Evolutionary conservation across 2,888 invertebrate genomes (phyloP).

Genomic region (Phoronis australis): DNA sequence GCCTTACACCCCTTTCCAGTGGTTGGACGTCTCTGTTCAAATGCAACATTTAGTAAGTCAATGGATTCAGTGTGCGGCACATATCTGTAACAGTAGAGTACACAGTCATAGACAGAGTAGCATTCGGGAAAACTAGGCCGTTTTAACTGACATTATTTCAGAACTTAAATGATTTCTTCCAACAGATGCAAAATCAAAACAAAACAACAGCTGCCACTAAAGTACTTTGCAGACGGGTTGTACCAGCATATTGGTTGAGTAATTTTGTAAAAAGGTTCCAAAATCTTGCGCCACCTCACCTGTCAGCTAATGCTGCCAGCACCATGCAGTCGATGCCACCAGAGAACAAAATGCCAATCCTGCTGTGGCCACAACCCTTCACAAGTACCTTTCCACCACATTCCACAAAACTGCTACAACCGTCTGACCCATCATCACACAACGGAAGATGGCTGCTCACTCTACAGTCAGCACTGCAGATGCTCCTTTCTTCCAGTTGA

Average conservation of each 20-base stretch:
- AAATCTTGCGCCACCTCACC: slow-evolving; percentile 52
- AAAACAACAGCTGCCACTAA: no score
- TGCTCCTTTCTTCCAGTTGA: no score
- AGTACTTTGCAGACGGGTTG: no score
- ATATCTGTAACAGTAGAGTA: slow-evolving; percentile 29
- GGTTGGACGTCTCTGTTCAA: slow-evolving; percentile 54
- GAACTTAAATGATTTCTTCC: no score
- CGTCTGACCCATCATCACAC: no score
- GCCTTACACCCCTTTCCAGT: slow-evolving; percentile 8
- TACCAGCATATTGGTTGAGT: neutral
- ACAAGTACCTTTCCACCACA: neutral
- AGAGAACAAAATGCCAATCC: slow-evolving; percentile 82
- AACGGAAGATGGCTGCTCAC: no score
- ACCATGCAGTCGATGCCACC: slow-evolving; percentile 96
- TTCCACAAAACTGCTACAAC: slow-evolving; percentile 1
- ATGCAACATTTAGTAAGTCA: slow-evolving; percentile 93
- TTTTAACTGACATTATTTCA: no score
- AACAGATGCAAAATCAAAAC: no score
- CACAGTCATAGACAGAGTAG: no score
- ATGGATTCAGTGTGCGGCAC: slow-evolving; percentile 62
- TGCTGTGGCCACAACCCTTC: slow-evolving; percentile 60
- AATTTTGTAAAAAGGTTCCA: neutral
- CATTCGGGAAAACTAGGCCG: no score
- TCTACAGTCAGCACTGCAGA: no score
- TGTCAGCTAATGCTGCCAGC: slow-evolving; percentile 73